phyloP scores from a whole-genome alignment of 2,888 invertebrate species.

The Eretmocerus hayati region DNA sequence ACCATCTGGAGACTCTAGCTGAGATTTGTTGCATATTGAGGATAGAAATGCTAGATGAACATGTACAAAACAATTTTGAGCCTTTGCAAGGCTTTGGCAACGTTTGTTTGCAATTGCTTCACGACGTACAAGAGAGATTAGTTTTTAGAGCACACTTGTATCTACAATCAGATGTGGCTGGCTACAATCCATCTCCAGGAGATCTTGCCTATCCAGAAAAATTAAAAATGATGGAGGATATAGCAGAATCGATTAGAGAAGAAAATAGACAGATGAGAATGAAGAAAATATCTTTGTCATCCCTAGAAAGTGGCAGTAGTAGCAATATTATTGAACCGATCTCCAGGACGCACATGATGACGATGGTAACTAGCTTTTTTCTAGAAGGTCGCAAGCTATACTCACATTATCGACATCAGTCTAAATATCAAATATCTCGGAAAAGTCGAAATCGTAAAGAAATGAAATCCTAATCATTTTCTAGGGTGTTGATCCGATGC shows the following conservation, averaged over 20 bases:
- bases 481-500: conserved; percentile 18
- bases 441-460: no score
- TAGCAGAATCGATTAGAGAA: conserved; percentile 42
- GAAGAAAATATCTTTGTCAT: conserved; percentile 39
- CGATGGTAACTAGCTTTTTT: not conserved
- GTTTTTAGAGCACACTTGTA: conserved; percentile 94
- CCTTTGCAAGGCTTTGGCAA: conserved; percentile 71
- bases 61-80: conserved; percentile 71
- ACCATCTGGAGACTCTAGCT: conserved; percentile 93
- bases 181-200: conserved; percentile 83
- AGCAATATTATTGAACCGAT: conserved; percentile 29
- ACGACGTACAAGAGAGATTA: conserved; percentile 93
- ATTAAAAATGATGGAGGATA: conserved; percentile 92
- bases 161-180: conserved; percentile 82
- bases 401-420: no score
- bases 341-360: conserved; percentile 33
- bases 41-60: conserved; percentile 86
- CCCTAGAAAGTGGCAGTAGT: conserved; percentile 31
- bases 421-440: no score
- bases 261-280: conserved; percentile 38
- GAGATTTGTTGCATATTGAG: conserved; percentile 92
- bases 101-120: conserved; percentile 73
- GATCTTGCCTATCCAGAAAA: conserved; percentile 98
- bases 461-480: no score
- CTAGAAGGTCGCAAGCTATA: no score